Base-by-base conservation (phyloP, 2,113 vertebrate species). In the Poecile atricapillus region DNA sequence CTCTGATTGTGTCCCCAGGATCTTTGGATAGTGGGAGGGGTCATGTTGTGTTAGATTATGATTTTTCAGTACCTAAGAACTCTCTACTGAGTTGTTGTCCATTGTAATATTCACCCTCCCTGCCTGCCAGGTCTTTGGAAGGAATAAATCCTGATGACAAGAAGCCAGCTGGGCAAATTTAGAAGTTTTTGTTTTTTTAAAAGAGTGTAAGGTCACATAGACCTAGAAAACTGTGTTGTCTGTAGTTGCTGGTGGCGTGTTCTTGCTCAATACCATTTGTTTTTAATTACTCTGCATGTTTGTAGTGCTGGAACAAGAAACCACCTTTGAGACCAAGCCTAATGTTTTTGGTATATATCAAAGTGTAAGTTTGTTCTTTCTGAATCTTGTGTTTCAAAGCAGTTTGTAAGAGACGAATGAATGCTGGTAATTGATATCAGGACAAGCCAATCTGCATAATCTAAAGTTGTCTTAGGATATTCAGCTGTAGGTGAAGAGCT, bases 211-310 rank as follows among this genome's bases (percentile, higher is more conserved):
- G 64, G 80, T 90, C 76, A 24, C 62, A 23, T 15, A 88, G 75
- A 58, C 55, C 56, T 79, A 56, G 64, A 55, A 87, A 83, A 69
- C 63, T 58, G 3, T 10, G 10, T 33, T 74, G 78, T 70, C 39
- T 9, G 1, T 80, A 46, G 63, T 67, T 67, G 46, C 43, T 92
- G 60, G 41, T 3, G 10, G 37, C 1, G 5, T 65, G 21, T 74
- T 87, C 33, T 37, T 69, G 79, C 65, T 87, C 77, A 62, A 49
- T 88, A 62, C 63, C 75, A 83, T 95, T 97, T 97, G 93, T 68
- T 97, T 96, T 97, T 82, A 91, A 96, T 97, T 94, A 92, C 44
- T 59, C 49, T 63, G 33, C 43, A 3, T 85, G 50, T 78, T 94
- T 88, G 60, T 53, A 87, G 60, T n/a, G 25, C 47, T 91, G 79